Percentiles rank a stretch among this genome's conserved stretches.
phyloP scores from a whole-genome alignment of 2,797 vertebrate species.

The Manis javanica region DNA sequence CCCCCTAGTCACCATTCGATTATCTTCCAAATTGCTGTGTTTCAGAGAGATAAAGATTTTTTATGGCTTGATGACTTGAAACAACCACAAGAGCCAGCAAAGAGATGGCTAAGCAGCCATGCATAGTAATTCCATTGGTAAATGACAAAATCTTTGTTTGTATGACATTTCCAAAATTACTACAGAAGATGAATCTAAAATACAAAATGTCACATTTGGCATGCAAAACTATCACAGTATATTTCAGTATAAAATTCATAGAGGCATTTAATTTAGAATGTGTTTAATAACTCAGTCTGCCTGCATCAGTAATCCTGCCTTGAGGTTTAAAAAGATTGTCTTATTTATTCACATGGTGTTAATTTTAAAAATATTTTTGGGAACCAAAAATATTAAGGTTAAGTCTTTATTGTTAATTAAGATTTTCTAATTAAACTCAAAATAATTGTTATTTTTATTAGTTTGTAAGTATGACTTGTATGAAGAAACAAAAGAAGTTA shows the following conservation, averaged over 20 bases:
- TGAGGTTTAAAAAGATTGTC: slow-evolving; percentile 99
- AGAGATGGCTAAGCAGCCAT: slow-evolving; percentile 96
- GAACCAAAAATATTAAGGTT: slow-evolving; percentile 97
- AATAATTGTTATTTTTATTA: slow-evolving; percentile 98
- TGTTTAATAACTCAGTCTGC: slow-evolving; percentile 99
- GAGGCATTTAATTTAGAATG: slow-evolving; percentile 99
- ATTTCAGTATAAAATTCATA: slow-evolving; percentile 99
- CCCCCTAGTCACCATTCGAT: slow-evolving; percentile 99
- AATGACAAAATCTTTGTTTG: slow-evolving; percentile 99
- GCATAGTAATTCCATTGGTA: slow-evolving; percentile 99
- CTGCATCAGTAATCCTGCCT: slow-evolving; percentile 99
- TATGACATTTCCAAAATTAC: slow-evolving; percentile 99
- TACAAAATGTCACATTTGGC: slow-evolving; percentile 99
- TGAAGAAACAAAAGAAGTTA: slow-evolving; percentile 94
- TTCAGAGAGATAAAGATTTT: slow-evolving; percentile 99
- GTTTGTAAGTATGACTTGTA: slow-evolving; percentile 95
- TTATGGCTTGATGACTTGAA: slow-evolving; percentile 99
- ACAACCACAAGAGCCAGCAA: slow-evolving; percentile 95
- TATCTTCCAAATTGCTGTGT: slow-evolving; percentile 99
- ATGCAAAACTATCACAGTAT: slow-evolving; percentile 99
- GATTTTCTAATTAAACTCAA: slow-evolving; percentile 99
- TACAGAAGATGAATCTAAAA: slow-evolving; percentile 98
- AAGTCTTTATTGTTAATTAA: slow-evolving; percentile 99
- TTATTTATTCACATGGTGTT: slow-evolving; percentile 97
- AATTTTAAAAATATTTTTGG: slow-evolving; percentile 92